A percentile compares a stretch with the other conserved stretches of the same genome.
These are phyloP conservation scores for Pyralis farinalis DNA, from an alignment of 2,888 invertebrate genomes.

Conservation along the genomic window DNA sequence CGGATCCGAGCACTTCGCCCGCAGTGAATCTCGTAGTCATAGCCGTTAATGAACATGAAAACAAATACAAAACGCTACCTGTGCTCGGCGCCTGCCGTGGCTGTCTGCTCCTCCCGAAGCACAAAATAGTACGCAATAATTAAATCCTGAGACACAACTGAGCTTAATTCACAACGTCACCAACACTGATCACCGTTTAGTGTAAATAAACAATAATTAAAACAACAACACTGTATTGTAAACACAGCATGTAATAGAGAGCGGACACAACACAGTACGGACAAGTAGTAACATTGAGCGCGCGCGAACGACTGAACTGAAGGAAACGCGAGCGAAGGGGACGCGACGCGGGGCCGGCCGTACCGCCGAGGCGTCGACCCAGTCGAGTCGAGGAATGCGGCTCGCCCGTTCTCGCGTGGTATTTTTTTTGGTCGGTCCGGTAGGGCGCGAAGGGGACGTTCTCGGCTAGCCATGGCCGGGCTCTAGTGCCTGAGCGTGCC, in stretches of 20 bases:
- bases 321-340: constrained; percentile 21
- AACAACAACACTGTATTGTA: constrained; percentile 67
- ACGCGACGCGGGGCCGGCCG: constrained; percentile 50
- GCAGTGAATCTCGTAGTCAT: constrained; percentile 41
- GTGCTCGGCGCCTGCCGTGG: constrained; percentile 73
- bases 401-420: constrained; percentile 66
- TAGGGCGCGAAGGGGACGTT: constrained; percentile 39
- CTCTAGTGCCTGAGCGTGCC: not conserved
- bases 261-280: constrained; percentile 37
- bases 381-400: constrained; percentile 73
- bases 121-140: constrained; percentile 24
- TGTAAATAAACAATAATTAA: constrained; percentile 40
- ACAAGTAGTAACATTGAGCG: constrained; percentile 54
- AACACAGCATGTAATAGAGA: constrained; percentile 63
- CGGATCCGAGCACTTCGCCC: constrained; percentile 20
- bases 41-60: constrained; percentile 59
- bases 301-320: constrained; percentile 72
- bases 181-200: constrained; percentile 50
- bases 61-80: constrained; percentile 67
- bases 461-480: not conserved
- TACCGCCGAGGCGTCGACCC: constrained; percentile 48
- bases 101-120: constrained; percentile 50
- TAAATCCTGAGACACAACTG: constrained; percentile 23
- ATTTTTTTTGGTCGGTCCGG: constrained; percentile 55
- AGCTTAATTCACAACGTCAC: constrained; percentile 41